Percentiles rank a stretch among this genome's conserved stretches.
These are phyloP conservation scores for Dromius quadrimaculatus DNA, from an alignment of 2,888 invertebrate species.

Conservation along the genomic window DNA sequence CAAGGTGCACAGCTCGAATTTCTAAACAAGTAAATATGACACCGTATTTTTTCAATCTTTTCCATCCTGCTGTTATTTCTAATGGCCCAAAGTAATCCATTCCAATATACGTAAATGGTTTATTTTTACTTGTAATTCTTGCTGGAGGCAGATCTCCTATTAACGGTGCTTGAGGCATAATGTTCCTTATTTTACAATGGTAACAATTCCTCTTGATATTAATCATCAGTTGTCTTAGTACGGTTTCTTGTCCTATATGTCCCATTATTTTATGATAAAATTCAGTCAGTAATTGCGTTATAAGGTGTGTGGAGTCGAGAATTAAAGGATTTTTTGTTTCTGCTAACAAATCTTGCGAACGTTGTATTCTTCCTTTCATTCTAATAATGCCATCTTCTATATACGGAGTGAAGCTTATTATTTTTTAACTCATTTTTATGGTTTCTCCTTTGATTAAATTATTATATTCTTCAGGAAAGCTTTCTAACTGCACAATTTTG, in stretches of 20 bases:
- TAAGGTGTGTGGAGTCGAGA: neutral
- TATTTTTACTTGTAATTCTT: neutral
- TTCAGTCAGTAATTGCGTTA: neutral
- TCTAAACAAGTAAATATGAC: neutral
- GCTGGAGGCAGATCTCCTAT: neutral
- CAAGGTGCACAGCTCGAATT: neutral
- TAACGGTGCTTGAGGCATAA: neutral
- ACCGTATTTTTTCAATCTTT: neutral
- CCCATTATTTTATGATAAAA: neutral
- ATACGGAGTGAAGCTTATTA: neutral
- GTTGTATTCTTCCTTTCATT: neutral
- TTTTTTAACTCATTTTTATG: neutral
- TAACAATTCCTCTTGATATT: neutral
- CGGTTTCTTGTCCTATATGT: neutral
- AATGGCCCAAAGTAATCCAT: neutral
- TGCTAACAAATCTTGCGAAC: neutral
- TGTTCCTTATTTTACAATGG: no score
- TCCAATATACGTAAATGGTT: neutral
- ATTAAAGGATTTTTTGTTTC: neutral
- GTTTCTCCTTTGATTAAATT: neutral
- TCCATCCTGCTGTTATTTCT: neutral
- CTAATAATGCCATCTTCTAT: neutral
- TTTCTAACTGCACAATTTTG: neutral
- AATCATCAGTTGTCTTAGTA: neutral
- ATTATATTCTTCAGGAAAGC: neutral